phyloP scores from a whole-genome alignment of 2,113 vertebrate genomes.

The Nasalis larvatus region DNA sequence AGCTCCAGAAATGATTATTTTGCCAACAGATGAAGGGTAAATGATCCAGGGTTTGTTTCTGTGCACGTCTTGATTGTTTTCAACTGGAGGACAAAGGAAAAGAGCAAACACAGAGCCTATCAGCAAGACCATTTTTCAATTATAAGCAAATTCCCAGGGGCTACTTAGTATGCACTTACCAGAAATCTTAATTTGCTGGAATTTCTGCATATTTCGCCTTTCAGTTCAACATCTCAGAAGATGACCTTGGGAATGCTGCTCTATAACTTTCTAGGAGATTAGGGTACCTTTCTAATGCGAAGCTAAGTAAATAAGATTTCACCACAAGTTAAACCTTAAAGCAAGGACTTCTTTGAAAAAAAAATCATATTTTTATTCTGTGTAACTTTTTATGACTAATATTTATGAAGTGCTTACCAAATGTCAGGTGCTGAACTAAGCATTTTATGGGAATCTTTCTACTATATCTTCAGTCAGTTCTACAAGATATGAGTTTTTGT shows the following conservation, averaged over 20 bases:
- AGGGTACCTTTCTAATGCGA: neutral
- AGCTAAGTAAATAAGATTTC: neutral
- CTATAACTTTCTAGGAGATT: neutral
- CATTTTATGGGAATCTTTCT: neutral
- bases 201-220: neutral
- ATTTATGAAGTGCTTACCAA: slow-evolving; percentile 28
- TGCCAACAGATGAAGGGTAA: neutral
- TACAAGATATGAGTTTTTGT: neutral
- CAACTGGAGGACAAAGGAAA: neutral
- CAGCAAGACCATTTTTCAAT: neutral
- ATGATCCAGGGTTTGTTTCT: neutral
- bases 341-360: neutral
- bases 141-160: neutral
- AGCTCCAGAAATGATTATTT: neutral
- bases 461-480: neutral
- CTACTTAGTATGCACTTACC: neutral
- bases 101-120: neutral
- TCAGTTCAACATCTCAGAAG: neutral
- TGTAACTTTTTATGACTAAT: neutral
- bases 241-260: neutral
- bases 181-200: slow-evolving; percentile 40
- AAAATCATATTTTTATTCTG: neutral
- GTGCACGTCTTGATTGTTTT: neutral
- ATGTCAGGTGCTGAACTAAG: neutral
- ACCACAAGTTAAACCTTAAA: slow-evolving; percentile 6